Conservation (phyloP, 2,113 vertebrate species). For the Eulacestoma nigropectus region DNA sequence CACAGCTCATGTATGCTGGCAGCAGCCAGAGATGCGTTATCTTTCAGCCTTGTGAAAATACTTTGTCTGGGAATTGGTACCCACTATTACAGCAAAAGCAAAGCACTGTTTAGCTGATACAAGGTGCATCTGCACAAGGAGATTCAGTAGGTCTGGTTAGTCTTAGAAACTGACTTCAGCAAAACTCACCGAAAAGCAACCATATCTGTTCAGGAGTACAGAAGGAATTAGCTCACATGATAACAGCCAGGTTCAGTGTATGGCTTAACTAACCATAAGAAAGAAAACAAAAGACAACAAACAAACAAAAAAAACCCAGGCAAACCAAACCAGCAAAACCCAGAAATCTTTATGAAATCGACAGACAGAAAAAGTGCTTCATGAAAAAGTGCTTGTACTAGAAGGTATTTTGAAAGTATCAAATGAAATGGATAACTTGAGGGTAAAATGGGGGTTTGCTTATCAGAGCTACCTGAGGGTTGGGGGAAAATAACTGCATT, state of each 20-base stretch:
- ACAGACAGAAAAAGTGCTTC: neutral
- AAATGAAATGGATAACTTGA: neutral
- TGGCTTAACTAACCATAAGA: neutral
- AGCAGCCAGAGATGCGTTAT: neutral
- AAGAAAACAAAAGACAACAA: neutral
- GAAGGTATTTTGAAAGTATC: neutral
- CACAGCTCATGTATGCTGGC: neutral
- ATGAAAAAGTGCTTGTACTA: neutral
- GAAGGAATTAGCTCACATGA: neutral
- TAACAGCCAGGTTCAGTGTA: neutral
- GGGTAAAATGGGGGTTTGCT: neutral
- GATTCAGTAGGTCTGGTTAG: neutral
- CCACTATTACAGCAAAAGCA: neutral
- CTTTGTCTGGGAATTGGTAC: neutral
- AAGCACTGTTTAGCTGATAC: neutral
- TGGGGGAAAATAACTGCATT: neutral
- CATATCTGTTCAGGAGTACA: neutral
- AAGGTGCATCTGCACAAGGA: neutral
- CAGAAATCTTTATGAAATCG: neutral
- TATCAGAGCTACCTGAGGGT: neutral
- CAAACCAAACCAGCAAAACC: neutral
- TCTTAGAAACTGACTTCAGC: neutral
- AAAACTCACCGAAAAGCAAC: neutral
- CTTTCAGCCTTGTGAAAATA: neutral
- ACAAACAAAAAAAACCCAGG: no score